Conservation (phyloP, 2,113 vertebrate species). For the Cololabis saira region DNA sequence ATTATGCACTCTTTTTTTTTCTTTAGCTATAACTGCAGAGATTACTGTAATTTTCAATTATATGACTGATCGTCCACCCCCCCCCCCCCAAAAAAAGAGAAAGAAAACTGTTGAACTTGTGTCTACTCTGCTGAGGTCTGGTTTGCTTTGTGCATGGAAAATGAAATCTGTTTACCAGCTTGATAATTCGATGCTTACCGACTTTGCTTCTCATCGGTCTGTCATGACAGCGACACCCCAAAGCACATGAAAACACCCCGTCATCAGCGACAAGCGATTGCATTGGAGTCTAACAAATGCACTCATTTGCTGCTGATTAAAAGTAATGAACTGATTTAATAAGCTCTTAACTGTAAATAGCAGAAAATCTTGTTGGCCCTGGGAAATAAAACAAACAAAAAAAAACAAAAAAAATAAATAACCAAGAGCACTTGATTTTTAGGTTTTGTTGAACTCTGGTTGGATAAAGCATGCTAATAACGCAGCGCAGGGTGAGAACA, state of each 20-base stretch:
- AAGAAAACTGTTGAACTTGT: conserved; percentile 39
- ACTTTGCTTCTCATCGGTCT: conserved; percentile 27
- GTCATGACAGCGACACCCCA: conserved; percentile 41
- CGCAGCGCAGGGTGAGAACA: conserved; percentile 71
- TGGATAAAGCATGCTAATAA: conserved; percentile 60
- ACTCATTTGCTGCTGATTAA: conserved; percentile 14
- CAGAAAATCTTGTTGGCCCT: conserved; percentile 25
- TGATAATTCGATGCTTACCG: conserved; percentile 38
- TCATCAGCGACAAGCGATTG: conserved; percentile 24
- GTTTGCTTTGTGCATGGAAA: conserved; percentile 69
- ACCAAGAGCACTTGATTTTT: conserved; percentile 73
- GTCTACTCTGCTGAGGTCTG: conserved; percentile 66
- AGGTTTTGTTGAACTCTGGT: conserved; percentile 64
- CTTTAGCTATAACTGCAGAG: conserved; percentile 37
- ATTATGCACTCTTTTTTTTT: conserved; percentile 25
- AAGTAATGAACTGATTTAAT: conserved; percentile 41
- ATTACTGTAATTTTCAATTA: conserved; percentile 70
- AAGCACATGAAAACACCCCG: conserved; percentile 48
- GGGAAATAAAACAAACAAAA: conserved; percentile 25
- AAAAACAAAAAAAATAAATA: conserved; percentile 30
- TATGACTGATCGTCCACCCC: conserved; percentile 49
- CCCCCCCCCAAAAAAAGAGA: conserved; percentile 38
- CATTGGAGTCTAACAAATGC: conserved; percentile 27
- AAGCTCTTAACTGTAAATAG: conserved; percentile 72
- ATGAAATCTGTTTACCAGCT: conserved; percentile 46